Percentiles rank a stretch among this genome's conserved stretches.
These are phyloP conservation scores for Argya squamiceps DNA, from an alignment of 2,797 vertebrate species.

Conservation along the genomic window DNA sequence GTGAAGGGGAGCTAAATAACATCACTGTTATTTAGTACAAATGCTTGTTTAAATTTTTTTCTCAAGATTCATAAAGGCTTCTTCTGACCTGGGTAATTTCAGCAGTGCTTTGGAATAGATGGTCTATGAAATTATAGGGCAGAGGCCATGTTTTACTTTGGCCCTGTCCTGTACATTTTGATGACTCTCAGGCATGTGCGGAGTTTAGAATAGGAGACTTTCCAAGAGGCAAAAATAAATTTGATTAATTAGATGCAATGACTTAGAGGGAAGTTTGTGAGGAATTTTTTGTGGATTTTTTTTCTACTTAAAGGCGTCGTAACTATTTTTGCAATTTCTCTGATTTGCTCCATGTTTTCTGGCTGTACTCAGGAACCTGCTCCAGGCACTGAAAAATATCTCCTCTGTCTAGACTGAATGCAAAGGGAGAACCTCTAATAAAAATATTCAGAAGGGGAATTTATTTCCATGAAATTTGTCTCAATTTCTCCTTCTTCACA, in stretches of 20 bases:
- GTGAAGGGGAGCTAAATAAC: not conserved
- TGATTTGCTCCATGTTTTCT: not conserved
- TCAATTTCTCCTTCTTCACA: not conserved
- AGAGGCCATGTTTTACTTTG: not conserved
- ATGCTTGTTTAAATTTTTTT: not conserved
- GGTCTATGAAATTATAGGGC: not conserved
- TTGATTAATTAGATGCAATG: not conserved
- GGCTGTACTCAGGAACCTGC: not conserved
- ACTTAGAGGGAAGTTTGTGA: not conserved
- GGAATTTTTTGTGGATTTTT: not conserved
- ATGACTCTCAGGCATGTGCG: not conserved
- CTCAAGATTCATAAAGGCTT: not conserved
- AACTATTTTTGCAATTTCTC: not conserved
- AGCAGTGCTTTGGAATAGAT: not conserved
- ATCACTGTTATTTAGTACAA: not conserved
- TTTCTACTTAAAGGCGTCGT: not conserved
- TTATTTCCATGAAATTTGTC: not conserved
- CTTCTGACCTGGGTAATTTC: not conserved
- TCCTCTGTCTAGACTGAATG: not conserved
- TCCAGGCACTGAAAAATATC: not conserved
- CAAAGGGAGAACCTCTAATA: not conserved
- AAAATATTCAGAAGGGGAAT: not conserved
- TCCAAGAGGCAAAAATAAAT: not conserved
- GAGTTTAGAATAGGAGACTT: not conserved
- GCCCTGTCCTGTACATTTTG: not conserved